phyloP scores from a whole-genome alignment of 2,888 invertebrate genomes.

The Oscheius myriophilus region DNA sequence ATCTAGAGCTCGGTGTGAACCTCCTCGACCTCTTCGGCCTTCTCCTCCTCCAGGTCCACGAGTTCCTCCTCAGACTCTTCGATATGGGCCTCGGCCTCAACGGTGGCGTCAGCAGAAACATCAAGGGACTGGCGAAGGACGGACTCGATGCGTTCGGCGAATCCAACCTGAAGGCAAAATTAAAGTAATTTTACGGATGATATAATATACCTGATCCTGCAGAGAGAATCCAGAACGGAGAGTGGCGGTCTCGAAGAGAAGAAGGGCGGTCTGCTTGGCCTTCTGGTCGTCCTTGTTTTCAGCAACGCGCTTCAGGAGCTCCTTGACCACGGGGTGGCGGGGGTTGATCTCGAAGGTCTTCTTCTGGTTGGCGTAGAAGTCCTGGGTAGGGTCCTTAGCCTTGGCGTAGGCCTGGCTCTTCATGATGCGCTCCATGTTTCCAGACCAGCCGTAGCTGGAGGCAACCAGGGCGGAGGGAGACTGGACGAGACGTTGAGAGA shows the following conservation, averaged over 20 bases:
- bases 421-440: slow-evolving; percentile 97
- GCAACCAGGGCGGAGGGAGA: slow-evolving; percentile 97
- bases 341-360: slow-evolving; percentile 97
- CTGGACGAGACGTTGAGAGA: slow-evolving; percentile 87
- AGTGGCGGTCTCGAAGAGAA: slow-evolving; percentile 92
- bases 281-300: slow-evolving; percentile 81
- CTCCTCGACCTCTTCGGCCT: slow-evolving; percentile 65
- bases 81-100: slow-evolving; percentile 71
- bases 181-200: not conserved
- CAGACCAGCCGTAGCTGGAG: slow-evolving; percentile 96
- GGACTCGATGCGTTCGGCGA: slow-evolving; percentile 88
- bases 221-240: slow-evolving; percentile 93
- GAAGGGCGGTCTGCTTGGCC: slow-evolving; percentile 85
- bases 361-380: slow-evolving; percentile 84
- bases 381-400: slow-evolving; percentile 86
- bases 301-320: slow-evolving; percentile 84
- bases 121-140: slow-evolving; percentile 79
- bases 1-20: slow-evolving; percentile 65
- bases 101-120: slow-evolving; percentile 69
- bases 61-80: slow-evolving; percentile 79
- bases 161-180: slow-evolving; percentile 76
- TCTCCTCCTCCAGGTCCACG: slow-evolving; percentile 71
- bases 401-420: slow-evolving; percentile 91
- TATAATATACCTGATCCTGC: slow-evolving; percentile 75
- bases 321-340: slow-evolving; percentile 91